A percentile compares a stretch with the other conserved stretches of the same genome.
Conservation (phyloP, 2,113 vertebrate species). For the Eubucco bourcierii region DNA sequence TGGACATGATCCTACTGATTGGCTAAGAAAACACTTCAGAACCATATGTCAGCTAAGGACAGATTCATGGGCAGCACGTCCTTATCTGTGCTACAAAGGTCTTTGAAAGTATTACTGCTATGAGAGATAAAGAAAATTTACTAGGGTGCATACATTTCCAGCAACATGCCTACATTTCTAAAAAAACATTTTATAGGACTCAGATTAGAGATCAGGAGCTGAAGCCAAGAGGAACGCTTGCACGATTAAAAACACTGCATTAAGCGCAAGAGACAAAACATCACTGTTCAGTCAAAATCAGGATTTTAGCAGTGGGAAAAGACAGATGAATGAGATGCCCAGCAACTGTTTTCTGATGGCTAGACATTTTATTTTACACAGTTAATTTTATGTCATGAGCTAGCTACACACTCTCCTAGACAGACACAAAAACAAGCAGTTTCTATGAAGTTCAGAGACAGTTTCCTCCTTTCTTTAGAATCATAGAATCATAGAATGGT, state of each 20-base stretch:
- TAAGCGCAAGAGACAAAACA: neutral
- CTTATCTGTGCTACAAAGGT: neutral
- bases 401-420: neutral
- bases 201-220: neutral
- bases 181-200: neutral
- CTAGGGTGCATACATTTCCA: neutral
- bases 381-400: neutral
- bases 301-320: neutral
- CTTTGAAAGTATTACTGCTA: constrained; percentile 12
- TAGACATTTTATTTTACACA: neutral
- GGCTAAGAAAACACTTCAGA: constrained; percentile 39
- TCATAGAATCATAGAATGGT: too few relatives aligned
- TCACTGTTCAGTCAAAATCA: neutral
- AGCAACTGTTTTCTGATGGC: neutral
- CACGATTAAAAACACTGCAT: neutral
- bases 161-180: neutral
- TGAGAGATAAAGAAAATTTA: constrained; percentile 40
- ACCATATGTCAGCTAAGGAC: constrained; percentile 39
- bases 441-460: neutral
- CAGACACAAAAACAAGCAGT: neutral
- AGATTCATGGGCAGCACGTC: constrained; percentile 40
- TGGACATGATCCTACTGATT: neutral
- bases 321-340: neutral
- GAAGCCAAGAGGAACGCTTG: constrained; percentile 36
- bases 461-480: neutral